Conservation (phyloP, 2,888 invertebrate genomes). For the Notodonta dromedarius region DNA sequence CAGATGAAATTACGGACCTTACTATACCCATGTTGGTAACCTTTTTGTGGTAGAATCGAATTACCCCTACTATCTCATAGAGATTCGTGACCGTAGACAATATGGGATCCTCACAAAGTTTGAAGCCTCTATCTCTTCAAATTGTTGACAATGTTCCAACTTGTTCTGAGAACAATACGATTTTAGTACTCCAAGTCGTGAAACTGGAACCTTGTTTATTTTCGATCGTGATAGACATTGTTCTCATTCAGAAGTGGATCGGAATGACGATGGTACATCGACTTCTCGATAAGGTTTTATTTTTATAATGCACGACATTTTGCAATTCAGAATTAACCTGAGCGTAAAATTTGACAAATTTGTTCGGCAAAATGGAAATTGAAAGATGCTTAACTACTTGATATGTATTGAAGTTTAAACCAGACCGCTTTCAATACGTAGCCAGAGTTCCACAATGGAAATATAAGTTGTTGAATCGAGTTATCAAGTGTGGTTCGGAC, state of each 20-base stretch:
- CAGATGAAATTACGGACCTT: too few relatives aligned
- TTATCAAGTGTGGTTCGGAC: neutral
- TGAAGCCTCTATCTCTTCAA: neutral
- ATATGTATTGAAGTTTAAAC: neutral
- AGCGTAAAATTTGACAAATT: neutral
- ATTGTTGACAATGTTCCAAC: slow-evolving; percentile 1
- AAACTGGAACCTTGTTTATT: neutral
- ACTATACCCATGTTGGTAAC: too few relatives aligned
- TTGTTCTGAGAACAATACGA: neutral
- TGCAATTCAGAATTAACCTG: too few relatives aligned
- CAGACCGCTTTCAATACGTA: neutral
- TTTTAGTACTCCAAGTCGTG: neutral
- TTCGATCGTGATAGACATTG: neutral
- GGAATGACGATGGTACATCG: neutral
- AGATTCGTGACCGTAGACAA: neutral
- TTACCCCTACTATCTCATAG: neutral
- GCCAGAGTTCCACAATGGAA: neutral
- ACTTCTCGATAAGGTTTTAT: too few relatives aligned
- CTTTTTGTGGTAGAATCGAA: too few relatives aligned
- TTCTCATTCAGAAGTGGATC: neutral
- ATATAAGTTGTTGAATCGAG: neutral
- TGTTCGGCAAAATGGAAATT: neutral
- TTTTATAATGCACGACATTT: too few relatives aligned
- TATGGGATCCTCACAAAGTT: neutral
- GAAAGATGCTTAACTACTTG: neutral